Evolutionary conservation across 2,797 vertebrate species (phyloP).

Genomic region (Ptychobarbus kaznakovi): DNA sequence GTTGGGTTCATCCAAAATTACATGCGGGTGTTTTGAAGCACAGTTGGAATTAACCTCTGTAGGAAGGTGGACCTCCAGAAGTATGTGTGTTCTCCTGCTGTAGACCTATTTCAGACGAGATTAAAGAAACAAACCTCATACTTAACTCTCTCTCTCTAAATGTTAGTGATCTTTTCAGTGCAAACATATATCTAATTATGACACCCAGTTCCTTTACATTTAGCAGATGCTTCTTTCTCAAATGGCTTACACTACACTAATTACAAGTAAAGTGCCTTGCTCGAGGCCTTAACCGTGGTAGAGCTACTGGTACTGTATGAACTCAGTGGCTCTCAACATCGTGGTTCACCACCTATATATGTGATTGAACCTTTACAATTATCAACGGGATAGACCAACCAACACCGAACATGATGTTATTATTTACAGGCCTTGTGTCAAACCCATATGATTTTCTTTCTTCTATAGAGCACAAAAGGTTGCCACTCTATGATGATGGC

Average conservation of each 20-base stretch:
- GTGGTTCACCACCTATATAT: conserved; percentile 2
- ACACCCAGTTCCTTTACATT: conserved; percentile 20
- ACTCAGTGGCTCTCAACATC: not conserved
- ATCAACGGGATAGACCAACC: not conserved
- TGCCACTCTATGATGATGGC: not conserved
- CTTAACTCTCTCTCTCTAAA: conserved; percentile 52
- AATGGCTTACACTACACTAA: not conserved
- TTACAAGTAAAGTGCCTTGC: conserved; percentile 22
- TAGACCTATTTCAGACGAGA: not conserved
- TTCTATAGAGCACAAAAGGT: not conserved
- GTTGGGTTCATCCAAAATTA: not conserved
- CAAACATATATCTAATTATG: conserved; percentile 36
- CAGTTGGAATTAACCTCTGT: not conserved
- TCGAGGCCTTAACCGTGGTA: not conserved
- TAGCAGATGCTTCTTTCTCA: conserved; percentile 20
- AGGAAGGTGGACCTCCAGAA: not conserved
- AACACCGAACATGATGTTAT: not conserved
- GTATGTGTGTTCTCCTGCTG: not conserved
- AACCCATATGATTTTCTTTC: not conserved
- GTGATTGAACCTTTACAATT: not conserved
- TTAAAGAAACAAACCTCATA: conserved; percentile 2
- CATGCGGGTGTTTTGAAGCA: not conserved
- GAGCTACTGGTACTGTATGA: not conserved
- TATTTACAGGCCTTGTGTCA: not conserved
- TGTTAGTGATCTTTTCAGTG: conserved; percentile 14